phyloP scores from a whole-genome alignment of 2,888 invertebrate species.

The Drosophila parthenogenetica region DNA sequence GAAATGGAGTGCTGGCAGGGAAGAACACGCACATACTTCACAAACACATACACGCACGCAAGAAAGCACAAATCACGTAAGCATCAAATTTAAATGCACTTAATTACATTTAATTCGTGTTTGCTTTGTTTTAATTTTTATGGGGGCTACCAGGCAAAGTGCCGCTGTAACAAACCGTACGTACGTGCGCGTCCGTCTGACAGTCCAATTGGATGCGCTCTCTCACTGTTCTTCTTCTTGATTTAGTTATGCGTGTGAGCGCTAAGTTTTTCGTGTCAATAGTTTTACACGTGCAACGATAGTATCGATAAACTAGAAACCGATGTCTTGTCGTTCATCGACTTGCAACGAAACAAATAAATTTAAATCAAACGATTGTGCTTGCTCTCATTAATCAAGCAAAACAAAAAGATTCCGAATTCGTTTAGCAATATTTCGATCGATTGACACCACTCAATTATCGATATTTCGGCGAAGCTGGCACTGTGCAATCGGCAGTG shows the following conservation, averaged over 20 bases:
- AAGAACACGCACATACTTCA: conserved; percentile 16
- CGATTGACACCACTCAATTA: conserved; percentile 39
- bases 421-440: conserved; percentile 25
- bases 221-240: conserved; percentile 22
- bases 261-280: conserved; percentile 60
- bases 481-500: conserved; percentile 49
- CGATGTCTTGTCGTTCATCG: conserved; percentile 30
- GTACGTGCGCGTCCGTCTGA: conserved; percentile 64
- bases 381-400: neutral
- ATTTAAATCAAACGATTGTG: conserved; percentile 24
- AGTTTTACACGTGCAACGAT: conserved; percentile 61
- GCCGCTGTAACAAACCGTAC: conserved; percentile 64
- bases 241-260: conserved; percentile 62
- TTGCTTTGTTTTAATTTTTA: conserved; percentile 58
- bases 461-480: conserved; percentile 49
- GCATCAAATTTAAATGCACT: conserved; percentile 71
- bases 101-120: conserved; percentile 68
- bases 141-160: conserved; percentile 39
- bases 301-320: conserved; percentile 48
- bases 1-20: conserved; percentile 7
- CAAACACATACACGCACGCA: conserved; percentile 30
- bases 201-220: conserved; percentile 63
- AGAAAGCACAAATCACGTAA: conserved; percentile 61
- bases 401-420: too few species aligned
- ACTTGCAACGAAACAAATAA: conserved; percentile 30